Percentiles rank a stretch among this genome's conserved stretches.
phyloP scores from a whole-genome alignment of 2,113 vertebrate genomes.

The Gadus macrocephalus region DNA sequence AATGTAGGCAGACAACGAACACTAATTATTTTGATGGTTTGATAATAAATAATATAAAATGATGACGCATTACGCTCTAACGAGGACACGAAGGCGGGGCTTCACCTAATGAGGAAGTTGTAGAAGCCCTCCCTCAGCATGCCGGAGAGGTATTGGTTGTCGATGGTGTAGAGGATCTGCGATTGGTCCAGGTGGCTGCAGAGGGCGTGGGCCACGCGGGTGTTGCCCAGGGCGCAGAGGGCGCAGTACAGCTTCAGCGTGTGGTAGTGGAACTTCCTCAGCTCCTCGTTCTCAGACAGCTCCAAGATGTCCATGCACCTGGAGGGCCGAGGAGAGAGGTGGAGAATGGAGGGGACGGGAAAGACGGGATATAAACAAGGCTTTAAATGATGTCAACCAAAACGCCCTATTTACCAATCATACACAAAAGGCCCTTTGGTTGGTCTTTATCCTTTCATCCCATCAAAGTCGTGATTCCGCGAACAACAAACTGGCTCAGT shows the following conservation, averaged over 20 bases:
- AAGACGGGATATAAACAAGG: neutral
- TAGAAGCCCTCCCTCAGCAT: slow-evolving; percentile 92
- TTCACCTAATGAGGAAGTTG: slow-evolving; percentile 83
- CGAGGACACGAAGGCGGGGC: slow-evolving; percentile 1
- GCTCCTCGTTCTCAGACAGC: slow-evolving; percentile 86
- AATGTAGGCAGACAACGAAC: too few species aligned
- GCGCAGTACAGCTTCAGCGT: slow-evolving; percentile 91
- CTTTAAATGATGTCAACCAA: too few species aligned
- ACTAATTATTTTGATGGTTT: too few species aligned
- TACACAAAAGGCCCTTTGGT: too few species aligned
- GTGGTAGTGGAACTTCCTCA: slow-evolving; percentile 92
- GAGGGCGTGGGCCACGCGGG: slow-evolving; percentile 88
- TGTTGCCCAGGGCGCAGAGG: slow-evolving; percentile 92
- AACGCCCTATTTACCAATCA: too few species aligned
- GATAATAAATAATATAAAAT: too few species aligned
- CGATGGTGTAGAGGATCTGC: slow-evolving; percentile 90
- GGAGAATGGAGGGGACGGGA: neutral
- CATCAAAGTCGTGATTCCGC: too few species aligned
- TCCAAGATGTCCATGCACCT: slow-evolving; percentile 95
- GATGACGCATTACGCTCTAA: too few species aligned
- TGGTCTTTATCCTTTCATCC: too few species aligned
- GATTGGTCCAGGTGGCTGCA: slow-evolving; percentile 93
- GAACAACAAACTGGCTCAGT: too few species aligned
- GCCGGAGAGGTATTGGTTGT: slow-evolving; percentile 92
- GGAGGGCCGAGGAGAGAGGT: neutral